These are phyloP conservation scores for Atethmia centrago DNA, from an alignment of 2,888 invertebrate species.

Conservation along the genomic window DNA sequence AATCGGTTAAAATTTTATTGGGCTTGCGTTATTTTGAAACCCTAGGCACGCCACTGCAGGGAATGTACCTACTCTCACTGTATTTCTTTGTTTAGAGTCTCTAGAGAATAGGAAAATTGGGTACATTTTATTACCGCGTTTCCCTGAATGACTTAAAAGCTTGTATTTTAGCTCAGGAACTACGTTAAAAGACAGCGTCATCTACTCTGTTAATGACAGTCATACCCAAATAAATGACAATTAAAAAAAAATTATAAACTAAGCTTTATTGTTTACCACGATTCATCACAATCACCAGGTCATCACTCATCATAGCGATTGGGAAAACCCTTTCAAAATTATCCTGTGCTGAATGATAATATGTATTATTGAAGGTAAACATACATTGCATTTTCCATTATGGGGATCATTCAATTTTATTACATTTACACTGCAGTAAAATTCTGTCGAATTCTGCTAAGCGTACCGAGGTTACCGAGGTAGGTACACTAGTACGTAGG, in stretches of 20 bases:
- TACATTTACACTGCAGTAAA: neutral
- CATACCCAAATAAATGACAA: neutral
- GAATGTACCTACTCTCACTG: neutral
- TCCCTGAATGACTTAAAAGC: neutral
- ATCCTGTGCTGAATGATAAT: neutral
- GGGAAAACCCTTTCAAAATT: neutral
- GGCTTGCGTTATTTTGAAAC: no score
- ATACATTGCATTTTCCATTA: slow-evolving; percentile 10
- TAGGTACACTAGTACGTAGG: no score
- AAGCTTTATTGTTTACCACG: neutral
- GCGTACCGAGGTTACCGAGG: neutral
- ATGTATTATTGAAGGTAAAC: slow-evolving; percentile 10
- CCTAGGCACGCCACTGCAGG: no score
- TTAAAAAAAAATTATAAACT: neutral
- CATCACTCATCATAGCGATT: neutral
- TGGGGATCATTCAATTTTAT: slow-evolving; percentile 24
- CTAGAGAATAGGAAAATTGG: neutral
- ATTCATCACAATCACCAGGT: no score
- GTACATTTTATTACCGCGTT: neutral
- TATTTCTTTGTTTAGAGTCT: neutral
- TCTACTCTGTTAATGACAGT: neutral
- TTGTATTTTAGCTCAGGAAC: neutral
- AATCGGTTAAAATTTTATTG: no score
- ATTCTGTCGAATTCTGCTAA: slow-evolving; percentile 15
- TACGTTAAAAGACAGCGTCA: no score